These are phyloP conservation scores for Linurgus olivaceus DNA, from an alignment of 2,797 vertebrate genomes.

Conservation along the genomic window DNA sequence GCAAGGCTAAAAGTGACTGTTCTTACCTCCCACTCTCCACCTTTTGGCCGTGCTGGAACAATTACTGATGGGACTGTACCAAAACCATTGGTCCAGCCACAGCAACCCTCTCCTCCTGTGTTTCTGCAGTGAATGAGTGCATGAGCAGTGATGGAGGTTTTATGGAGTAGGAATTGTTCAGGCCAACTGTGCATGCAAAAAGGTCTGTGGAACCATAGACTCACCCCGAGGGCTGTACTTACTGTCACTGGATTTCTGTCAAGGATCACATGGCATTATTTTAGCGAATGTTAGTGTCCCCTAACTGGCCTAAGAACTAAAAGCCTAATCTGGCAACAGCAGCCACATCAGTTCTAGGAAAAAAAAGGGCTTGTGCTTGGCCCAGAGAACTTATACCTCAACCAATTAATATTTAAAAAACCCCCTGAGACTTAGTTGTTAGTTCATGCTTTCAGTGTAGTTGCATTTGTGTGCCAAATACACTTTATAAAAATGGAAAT, in stretches of 20 bases:
- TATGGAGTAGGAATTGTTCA: not conserved
- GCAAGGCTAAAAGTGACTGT: not conserved
- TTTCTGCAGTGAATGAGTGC: not conserved
- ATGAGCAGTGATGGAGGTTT: not conserved
- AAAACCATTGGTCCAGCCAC: not conserved
- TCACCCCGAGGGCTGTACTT: not conserved
- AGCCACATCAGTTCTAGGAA: not conserved
- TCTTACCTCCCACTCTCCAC: not conserved
- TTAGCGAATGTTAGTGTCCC: not conserved
- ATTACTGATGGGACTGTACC: not conserved
- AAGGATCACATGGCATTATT: not conserved
- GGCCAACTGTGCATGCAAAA: not conserved
- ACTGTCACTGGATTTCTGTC: not conserved
- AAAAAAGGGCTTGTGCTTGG: not conserved
- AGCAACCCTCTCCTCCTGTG: not conserved
- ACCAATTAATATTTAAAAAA: not conserved
- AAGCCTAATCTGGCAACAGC: not conserved
- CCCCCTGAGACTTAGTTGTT: not conserved
- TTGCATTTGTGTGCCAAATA: not conserved
- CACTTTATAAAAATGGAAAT: not conserved
- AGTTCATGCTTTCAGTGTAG: not conserved
- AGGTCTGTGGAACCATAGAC: not conserved
- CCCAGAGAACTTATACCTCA: not conserved
- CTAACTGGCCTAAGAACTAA: not conserved
- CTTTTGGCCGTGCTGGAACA: not conserved